Evolutionary conservation across 2,888 invertebrate genomes (phyloP), one percentile per base, ranked within the genome.

Genomic region (Kryphioiulus occultus): DNA sequence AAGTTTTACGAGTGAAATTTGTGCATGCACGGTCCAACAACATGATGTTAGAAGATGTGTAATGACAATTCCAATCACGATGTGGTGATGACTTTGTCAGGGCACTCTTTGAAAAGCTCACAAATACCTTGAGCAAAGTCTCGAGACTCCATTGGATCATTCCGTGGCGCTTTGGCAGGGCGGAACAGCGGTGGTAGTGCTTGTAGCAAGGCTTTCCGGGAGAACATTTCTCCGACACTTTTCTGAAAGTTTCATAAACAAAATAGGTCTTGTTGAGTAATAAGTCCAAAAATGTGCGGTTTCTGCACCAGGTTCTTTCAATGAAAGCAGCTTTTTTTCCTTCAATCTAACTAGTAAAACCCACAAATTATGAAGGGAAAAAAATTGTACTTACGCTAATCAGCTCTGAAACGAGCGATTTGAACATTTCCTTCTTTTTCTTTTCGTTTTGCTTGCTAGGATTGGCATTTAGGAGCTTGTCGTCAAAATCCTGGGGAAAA

Each of bases 401-500:
- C 26, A 91, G 90, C 39, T 90, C 91, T 44, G 89, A 87, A 44
- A 92, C 90, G 15, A 92, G 90, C 86, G 90, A 91, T 89, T 96
- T 97, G 92, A 98, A 98, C 86, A 96, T 93, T 91, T 98, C 98
- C 90, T 97, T 96, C 92, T 97, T 97, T 90, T 95, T 95, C 91
- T 97, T 97, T 91, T 98, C 98, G 90, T 97, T 96, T 91, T 97
- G 97, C 90, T 95, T 95, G 91, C 90, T 90, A 19, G 94, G 93
- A 0, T 94, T 93, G 88, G 90, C 89, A 35, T 90, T 90, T 82
- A 92, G 88, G 91, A 97, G 95, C 91, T 96, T 95, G 91, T 97
- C 97, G 92, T 98, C 97, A 88, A 97, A 94, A 89, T 96, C 95
- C 91, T 96, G 96, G 68, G 35, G 30, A 68, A 85, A n/a, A 44